Conservation (phyloP, 2,797 vertebrate genomes). For the Propithecus perrieri region DNA sequence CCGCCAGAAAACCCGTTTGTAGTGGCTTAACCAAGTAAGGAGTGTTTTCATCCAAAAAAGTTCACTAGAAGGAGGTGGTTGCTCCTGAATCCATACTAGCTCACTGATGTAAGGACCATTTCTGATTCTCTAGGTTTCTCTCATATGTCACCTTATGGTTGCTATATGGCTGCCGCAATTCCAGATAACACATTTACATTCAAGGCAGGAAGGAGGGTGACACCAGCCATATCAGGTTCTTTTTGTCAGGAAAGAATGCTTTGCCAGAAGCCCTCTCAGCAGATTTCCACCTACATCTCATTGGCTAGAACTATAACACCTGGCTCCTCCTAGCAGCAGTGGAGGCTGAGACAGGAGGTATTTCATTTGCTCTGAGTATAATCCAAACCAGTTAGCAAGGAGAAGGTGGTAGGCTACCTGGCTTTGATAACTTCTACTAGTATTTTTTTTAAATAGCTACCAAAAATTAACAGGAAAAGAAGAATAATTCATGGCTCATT, state of each 20-base stretch:
- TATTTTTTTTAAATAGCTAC: background rate
- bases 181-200: background rate
- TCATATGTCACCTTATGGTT: background rate
- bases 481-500: background rate
- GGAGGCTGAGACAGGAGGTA: background rate
- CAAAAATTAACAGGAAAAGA: background rate
- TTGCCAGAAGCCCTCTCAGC: background rate
- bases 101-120: background rate
- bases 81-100: background rate
- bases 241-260: background rate
- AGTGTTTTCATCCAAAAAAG: background rate
- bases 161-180: background rate
- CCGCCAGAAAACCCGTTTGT: background rate
- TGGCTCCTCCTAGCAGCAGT: background rate
- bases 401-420: background rate
- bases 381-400: background rate
- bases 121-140: background rate
- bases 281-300: background rate
- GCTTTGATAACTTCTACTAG: background rate
- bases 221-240: background rate
- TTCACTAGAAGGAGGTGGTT: background rate
- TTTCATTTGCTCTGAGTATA: slow-evolving; percentile 28
- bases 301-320: background rate
- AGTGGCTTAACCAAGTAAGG: background rate
- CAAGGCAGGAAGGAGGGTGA: background rate